Percentiles rank a stretch among this genome's conserved stretches.
Conservation (phyloP, 2,888 invertebrate genomes). For the Sarcophaga subvicina region DNA sequence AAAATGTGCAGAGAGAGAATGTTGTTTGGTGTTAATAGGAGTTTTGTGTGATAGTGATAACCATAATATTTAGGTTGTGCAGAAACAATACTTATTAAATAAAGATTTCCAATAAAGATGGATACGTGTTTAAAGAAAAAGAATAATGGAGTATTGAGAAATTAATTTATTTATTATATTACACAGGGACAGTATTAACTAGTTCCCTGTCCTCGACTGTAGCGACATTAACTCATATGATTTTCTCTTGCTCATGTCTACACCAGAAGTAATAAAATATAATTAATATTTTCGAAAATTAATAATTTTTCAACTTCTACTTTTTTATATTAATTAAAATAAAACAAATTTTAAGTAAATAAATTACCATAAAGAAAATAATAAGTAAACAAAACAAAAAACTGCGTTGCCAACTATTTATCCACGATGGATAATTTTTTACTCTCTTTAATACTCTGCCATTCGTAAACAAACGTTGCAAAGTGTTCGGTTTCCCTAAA, state of each 20-base stretch:
- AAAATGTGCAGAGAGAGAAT: not conserved
- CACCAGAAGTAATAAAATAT: no score
- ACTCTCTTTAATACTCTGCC: not conserved
- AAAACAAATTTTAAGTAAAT: not conserved
- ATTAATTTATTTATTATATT: no score
- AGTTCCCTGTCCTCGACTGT: no score
- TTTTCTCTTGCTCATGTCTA: no score
- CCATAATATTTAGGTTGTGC: not conserved
- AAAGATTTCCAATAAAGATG: no score
- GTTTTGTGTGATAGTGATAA: not conserved
- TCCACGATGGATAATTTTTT: not conserved
- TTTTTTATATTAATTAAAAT: not conserved
- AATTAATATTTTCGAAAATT: no score
- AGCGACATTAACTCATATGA: no score
- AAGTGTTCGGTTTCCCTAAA: not conserved
- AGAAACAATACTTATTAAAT: not conserved
- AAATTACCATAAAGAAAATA: not conserved
- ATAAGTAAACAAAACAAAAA: no score
- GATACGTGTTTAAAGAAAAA: no score
- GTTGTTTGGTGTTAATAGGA: not conserved
- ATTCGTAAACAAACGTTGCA: conserved; percentile 46
- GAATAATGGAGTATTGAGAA: no score
- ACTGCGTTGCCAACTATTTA: no score
- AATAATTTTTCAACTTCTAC: not conserved
- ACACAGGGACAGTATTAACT: no score